Evolutionary conservation across 2,113 vertebrate species (phyloP).

Genomic region (Corythoichthys intestinalis): DNA sequence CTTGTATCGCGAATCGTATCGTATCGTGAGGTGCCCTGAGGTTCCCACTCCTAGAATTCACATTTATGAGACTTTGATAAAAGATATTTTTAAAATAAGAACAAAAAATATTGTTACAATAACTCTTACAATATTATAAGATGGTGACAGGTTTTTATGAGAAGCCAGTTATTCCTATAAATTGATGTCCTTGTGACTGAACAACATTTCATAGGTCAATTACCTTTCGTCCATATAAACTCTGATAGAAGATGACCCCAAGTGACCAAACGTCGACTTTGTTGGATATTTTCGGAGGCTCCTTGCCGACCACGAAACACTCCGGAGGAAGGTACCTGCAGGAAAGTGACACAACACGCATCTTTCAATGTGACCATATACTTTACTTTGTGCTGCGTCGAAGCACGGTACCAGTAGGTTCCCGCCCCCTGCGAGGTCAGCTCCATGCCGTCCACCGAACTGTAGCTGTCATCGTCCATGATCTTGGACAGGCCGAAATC

Average conservation of each 20-base stretch:
- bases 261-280: slow-evolving; percentile 96
- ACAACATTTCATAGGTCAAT: not conserved
- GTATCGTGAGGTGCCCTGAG: no score
- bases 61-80: no score
- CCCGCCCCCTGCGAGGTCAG: slow-evolving; percentile 92
- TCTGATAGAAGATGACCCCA: slow-evolving; percentile 95
- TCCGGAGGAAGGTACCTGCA: slow-evolving; percentile 91
- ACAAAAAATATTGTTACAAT: no score
- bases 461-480: slow-evolving; percentile 95
- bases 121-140: no score
- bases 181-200: not conserved
- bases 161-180: not conserved
- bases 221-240: slow-evolving; percentile 96
- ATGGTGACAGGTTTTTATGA: no score
- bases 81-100: not conserved
- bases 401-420: slow-evolving; percentile 82
- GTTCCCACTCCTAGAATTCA: no score
- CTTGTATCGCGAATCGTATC: no score
- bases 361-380: not conserved
- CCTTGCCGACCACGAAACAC: slow-evolving; percentile 93
- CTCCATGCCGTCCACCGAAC: slow-evolving; percentile 90
- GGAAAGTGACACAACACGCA: not conserved
- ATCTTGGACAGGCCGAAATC: slow-evolving; percentile 96
- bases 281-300: slow-evolving; percentile 95
- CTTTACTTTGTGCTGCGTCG: not conserved